phyloP scores from a whole-genome alignment of 2,888 invertebrate genomes.

The Ochropacha duplaris region DNA sequence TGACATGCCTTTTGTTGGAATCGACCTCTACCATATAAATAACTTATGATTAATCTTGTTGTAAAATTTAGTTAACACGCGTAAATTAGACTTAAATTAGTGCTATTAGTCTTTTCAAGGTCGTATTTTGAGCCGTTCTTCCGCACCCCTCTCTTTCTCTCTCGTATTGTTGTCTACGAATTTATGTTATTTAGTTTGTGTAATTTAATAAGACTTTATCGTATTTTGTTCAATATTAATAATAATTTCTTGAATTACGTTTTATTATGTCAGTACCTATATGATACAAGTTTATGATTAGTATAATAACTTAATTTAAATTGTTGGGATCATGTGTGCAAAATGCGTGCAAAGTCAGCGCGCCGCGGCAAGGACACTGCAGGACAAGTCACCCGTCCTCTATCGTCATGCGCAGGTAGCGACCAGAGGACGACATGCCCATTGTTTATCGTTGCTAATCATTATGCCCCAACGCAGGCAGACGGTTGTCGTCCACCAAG shows the following conservation, averaged over 20 bases:
- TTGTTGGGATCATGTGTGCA: slow-evolving; percentile 32
- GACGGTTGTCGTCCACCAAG: slow-evolving; percentile 63
- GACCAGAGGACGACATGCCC: slow-evolving; percentile 75
- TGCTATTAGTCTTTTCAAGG: not conserved
- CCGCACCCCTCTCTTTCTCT: not conserved
- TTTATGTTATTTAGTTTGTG: not conserved
- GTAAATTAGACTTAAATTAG: not conserved
- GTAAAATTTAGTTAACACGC: not conserved
- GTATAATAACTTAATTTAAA: slow-evolving; percentile 8
- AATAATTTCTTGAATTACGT: not conserved
- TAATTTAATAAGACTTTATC: not conserved
- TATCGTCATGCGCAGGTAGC: slow-evolving; percentile 79
- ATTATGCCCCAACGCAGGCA: slow-evolving; percentile 77
- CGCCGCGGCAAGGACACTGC: slow-evolving; percentile 68
- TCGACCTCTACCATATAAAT: not conserved
- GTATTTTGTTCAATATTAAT: not conserved
- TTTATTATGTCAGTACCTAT: not conserved
- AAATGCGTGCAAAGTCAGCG: slow-evolving; percentile 47
- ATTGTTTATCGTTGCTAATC: slow-evolving; percentile 82
- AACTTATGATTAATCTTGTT: not conserved
- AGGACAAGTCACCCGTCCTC: slow-evolving; percentile 75
- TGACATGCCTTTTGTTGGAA: not conserved
- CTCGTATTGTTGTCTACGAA: not conserved
- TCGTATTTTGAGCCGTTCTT: not conserved
- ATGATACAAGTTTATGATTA: not conserved